Evolutionary conservation across 2,113 vertebrate species (phyloP), one percentile per base, ranked within the genome.

Genomic region (Prietella phreatophila): DNA sequence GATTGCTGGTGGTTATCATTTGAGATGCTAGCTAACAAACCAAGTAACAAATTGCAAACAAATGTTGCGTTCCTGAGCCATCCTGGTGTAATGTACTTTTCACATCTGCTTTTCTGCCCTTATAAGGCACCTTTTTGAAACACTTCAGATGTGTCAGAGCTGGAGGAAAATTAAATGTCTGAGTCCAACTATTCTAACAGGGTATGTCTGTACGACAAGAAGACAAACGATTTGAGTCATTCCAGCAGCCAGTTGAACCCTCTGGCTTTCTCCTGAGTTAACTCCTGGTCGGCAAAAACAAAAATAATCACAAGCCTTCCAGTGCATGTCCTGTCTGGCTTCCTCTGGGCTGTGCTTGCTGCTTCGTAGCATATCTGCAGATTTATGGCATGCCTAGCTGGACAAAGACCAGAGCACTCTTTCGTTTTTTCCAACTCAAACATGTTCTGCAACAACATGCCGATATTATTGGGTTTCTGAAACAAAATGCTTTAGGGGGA

Each of bases 401-500:
- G 88, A 92, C 85, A 87, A 84, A 91, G 71, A 86, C 58, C 88
- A 91, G 88, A 69, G 60, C 42, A 85, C 55, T 84, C 71, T 25
- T 75, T 84, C 17, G 6, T 55, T 86, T 89, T 89, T 69, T 89
- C 90, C 89, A 92, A 90, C 88, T 88, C 65, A 90, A 91, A 88
- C 91, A 92, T 89, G 76, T 81, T 91, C 75, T 86, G 84, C 85
- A 76, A 90, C 84, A 90, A 88, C 88, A 89, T 88, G 80, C 67
- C 89, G 80, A 83, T 84, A 87, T 88, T 85, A 87, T 83, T 87
- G 85, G 83, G 85, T 87, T 87, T 89, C 89, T 80, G 67, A 91
- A 90, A 83, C 88, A 88, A 79, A 89, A 87, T 76, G 33, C 83
- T 69, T 88, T 56, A 84, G 65, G 85, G 79, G 50, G 39, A 56